phyloP scores from a whole-genome alignment of 2,888 invertebrate species.

The Epistrophe eligans region DNA sequence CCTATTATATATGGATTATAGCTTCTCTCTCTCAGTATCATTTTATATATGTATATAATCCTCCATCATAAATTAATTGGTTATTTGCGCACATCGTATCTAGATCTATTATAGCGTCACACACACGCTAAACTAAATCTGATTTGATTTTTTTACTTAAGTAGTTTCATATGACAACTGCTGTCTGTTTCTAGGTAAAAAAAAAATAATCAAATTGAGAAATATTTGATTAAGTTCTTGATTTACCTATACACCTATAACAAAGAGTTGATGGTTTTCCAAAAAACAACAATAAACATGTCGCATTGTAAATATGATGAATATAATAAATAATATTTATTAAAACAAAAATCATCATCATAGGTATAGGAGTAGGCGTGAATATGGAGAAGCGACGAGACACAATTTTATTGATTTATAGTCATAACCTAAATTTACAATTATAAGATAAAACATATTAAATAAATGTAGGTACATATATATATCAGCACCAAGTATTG shows the following conservation, averaged over 20 bases:
- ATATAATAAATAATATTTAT: conserved; percentile 55
- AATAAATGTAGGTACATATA: not conserved
- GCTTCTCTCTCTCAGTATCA: not conserved
- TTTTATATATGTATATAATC: conserved; percentile 25
- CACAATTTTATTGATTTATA: conserved; percentile 72
- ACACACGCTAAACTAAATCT: conserved; percentile 32
- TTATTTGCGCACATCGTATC: conserved; percentile 52
- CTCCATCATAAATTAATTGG: conserved; percentile 66
- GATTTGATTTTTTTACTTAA: conserved; percentile 28
- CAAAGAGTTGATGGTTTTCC: conserved; percentile 53
- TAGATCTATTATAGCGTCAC: conserved; percentile 9
- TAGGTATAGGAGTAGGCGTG: conserved; percentile 13
- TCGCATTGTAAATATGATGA: conserved; percentile 70
- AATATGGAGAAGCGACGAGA: conserved; percentile 12
- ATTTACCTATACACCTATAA: conserved; percentile 59
- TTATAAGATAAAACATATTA: conserved; percentile 60
- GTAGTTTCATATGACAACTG: conserved; percentile 26
- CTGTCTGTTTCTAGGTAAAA: not conserved
- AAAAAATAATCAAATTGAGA: conserved; percentile 69
- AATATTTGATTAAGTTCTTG: conserved; percentile 70
- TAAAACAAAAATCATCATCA: conserved; percentile 25
- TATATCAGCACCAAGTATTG: conserved; percentile 41
- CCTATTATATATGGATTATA: conserved; percentile 6
- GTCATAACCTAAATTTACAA: conserved; percentile 75
- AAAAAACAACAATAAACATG: conserved; percentile 61